Base-by-base conservation (phyloP, 2,113 vertebrate genomes). In the Madoqua kirkii region DNA sequence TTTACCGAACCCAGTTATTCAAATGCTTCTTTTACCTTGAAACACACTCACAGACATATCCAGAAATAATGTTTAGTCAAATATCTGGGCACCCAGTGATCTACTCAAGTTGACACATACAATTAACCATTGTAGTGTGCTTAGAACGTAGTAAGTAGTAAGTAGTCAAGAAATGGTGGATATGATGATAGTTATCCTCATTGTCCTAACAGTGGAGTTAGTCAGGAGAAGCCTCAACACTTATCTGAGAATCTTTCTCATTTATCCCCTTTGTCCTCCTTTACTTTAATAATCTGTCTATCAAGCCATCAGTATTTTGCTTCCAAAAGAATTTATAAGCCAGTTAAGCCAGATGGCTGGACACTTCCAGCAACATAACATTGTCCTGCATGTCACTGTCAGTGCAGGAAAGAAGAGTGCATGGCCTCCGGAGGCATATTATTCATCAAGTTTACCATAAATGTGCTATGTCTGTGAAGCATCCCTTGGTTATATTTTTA, bases 301-400 rank as follows among this genome's bases (percentile, higher is more conserved):
- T 96, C 91, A 89, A 96, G 91, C 23, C 43, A 91, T 93, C 60
- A 76, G 40, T 89, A 96, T 96, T 94, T 83, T 91, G 45, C 60
- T 95, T 89, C 57, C 95, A 89, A 94, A 95, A 84, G 62, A 96
- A 97, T 98, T 94, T 96, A 93, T 91, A 96, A 95, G 86, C 91
- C 52, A 93, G 93, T 97, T 97, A 98, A 89, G 92, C 86, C 57
- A 50, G 62, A 59, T 94, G 57, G 40, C 86, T 5, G 16, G 86
- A 79, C 40, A 74, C 14, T 82, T 87, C 67, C n/a, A 84, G n/a
- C 55, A 91, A n/a, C 71, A 81, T 52, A 71, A 92, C 57, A 43
- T 64, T 87, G 86, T 91, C 86, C 52, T 12, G 10, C 6, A 0
- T 89, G 91, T 93, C 92, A 89, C 21, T 86, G 76, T 64, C 23